Conservation (phyloP, 2,888 invertebrate genomes). For the Trissoscelio sp. region DNA sequence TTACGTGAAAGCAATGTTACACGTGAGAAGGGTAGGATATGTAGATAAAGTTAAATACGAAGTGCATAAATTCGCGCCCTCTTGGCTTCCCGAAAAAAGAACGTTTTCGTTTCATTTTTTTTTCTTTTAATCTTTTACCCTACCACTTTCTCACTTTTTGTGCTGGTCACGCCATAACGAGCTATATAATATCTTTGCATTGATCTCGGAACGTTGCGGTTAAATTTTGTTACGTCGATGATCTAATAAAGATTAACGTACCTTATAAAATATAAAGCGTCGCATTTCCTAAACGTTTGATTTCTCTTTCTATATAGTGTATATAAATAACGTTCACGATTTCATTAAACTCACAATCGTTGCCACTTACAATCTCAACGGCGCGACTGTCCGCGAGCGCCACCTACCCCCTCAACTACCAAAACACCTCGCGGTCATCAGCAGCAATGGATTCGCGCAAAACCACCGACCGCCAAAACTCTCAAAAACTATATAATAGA, state of each 20-base stretch:
- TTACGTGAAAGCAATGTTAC: slow-evolving; percentile 32
- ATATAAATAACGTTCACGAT: slow-evolving; percentile 74
- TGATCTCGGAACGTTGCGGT: slow-evolving; percentile 71
- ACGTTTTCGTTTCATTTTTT: slow-evolving; percentile 22
- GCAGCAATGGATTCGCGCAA: slow-evolving; percentile 12
- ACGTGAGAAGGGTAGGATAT: slow-evolving; percentile 28
- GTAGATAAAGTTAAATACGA: slow-evolving; percentile 31
- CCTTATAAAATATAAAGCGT: slow-evolving; percentile 81
- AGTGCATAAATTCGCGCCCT: slow-evolving; percentile 13
- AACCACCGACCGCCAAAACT: slow-evolving; percentile 46
- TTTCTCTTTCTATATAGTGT: slow-evolving; percentile 71
- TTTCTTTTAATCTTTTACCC: slow-evolving; percentile 27
- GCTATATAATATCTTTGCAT: slow-evolving; percentile 70
- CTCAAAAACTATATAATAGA: slow-evolving; percentile 64
- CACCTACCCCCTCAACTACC: slow-evolving; percentile 6
- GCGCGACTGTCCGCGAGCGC: not conserved
- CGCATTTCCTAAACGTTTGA: slow-evolving; percentile 77
- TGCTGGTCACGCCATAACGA: slow-evolving; percentile 66
- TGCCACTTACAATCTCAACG: slow-evolving; percentile 32
- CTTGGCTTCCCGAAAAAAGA: not conserved
- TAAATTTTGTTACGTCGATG: slow-evolving; percentile 70
- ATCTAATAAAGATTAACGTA: slow-evolving; percentile 73
- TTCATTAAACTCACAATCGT: slow-evolving; percentile 61
- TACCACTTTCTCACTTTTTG: slow-evolving; percentile 55
- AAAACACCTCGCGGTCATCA: not conserved